These are phyloP conservation scores for Gobius niger DNA, from an alignment of 2,113 vertebrate species.

Conservation along the genomic window DNA sequence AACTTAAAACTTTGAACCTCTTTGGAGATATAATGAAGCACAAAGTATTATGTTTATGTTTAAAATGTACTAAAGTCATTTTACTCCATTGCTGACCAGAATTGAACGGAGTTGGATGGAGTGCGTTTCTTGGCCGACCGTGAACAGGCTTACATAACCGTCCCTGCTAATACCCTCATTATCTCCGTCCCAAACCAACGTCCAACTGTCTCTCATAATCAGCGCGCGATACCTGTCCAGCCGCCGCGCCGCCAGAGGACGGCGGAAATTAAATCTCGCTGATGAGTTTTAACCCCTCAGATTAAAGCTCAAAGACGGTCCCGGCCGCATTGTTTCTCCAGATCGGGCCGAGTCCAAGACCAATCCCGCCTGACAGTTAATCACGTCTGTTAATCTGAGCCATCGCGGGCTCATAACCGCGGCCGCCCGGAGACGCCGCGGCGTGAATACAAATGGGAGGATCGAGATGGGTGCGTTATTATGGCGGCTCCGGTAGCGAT, in stretches of 20 bases:
- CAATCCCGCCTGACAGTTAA: constrained; percentile 69
- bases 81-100: too few species aligned
- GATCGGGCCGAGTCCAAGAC: constrained; percentile 54
- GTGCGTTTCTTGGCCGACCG: too few species aligned
- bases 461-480: constrained; percentile 56
- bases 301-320: constrained; percentile 37
- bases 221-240: too few species aligned
- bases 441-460: constrained; percentile 65
- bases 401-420: constrained; percentile 54
- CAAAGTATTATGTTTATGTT: too few species aligned
- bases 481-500: constrained; percentile 41
- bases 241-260: constrained; percentile 38
- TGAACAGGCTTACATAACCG: background rate
- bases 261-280: constrained; percentile 60
- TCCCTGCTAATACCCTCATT: constrained; percentile 3
- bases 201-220: constrained; percentile 9
- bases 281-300: constrained; percentile 46
- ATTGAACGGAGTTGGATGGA: too few species aligned
- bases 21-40: too few species aligned
- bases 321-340: background rate
- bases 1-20: too few species aligned
- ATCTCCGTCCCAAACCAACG: background rate
- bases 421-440: constrained; percentile 64
- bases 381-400: constrained; percentile 72
- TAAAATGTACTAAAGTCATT: too few species aligned